phyloP scores from a whole-genome alignment of 2,113 vertebrate species.

The Marmota flaviventris region DNA sequence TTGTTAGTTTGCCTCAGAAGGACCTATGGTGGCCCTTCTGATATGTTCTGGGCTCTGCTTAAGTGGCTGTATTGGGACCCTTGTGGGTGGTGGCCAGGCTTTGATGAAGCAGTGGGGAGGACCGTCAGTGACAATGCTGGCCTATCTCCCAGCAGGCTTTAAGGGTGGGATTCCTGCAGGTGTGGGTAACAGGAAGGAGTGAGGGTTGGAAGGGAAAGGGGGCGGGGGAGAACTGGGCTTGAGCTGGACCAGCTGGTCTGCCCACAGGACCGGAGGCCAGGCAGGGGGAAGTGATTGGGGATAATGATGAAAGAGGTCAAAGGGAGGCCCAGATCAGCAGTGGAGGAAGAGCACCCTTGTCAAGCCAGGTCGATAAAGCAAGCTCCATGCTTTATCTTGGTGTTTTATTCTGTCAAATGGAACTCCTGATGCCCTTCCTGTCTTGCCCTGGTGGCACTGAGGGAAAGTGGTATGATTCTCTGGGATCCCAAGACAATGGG shows the following conservation, averaged over 20 bases:
- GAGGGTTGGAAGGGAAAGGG: background rate
- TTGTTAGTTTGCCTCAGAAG: no score
- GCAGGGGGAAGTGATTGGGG: background rate
- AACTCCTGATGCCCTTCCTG: background rate
- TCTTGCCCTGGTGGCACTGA: background rate
- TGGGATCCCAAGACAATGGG: background rate
- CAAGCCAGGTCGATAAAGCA: background rate
- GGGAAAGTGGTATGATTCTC: background rate
- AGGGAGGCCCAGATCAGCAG: background rate
- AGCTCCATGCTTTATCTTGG: background rate
- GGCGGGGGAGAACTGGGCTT: background rate
- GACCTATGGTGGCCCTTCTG: background rate
- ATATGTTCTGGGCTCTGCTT: background rate
- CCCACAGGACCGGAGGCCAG: background rate
- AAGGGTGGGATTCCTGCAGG: background rate
- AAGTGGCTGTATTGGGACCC: background rate
- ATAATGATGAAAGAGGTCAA: background rate
- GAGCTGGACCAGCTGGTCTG: background rate
- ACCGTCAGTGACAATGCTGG: background rate
- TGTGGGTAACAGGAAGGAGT: background rate
- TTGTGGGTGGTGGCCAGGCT: background rate
- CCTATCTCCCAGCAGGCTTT: background rate
- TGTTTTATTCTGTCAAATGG: conserved; percentile 13
- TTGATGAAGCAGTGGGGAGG: background rate
- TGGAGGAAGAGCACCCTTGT: background rate